phyloP scores from a whole-genome alignment of 2,888 invertebrate species.

The Trissonchulus latispiculum region DNA sequence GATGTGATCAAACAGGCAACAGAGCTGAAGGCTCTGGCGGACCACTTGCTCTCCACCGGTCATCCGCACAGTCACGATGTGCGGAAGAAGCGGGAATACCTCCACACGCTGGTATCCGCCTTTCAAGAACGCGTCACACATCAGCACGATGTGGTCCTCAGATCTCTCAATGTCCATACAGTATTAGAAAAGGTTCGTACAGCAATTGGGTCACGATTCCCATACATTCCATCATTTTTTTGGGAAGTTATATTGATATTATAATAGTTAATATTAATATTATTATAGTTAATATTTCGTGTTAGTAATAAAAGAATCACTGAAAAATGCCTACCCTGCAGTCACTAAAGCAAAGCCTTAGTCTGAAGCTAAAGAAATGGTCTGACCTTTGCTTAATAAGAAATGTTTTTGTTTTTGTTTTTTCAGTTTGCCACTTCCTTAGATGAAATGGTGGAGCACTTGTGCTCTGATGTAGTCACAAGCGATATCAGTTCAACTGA shows the following conservation, averaged over 20 bases:
- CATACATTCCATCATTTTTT: too few species aligned
- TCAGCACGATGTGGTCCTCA: conserved; percentile 61
- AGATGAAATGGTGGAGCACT: conserved; percentile 44
- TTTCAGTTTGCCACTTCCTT: conserved; percentile 44
- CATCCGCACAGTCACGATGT: conserved; percentile 56
- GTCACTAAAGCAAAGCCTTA: too few species aligned
- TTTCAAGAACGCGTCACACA: conserved; percentile 64
- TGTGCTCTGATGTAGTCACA: conserved; percentile 44
- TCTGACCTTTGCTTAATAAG: too few species aligned
- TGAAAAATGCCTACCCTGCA: too few species aligned
- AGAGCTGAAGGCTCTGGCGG: conserved; percentile 62
- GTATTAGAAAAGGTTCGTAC: conserved; percentile 63
- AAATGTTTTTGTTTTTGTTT: too few species aligned
- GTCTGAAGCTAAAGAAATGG: too few species aligned
- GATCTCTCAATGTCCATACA: conserved; percentile 64
- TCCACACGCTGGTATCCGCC: conserved; percentile 68
- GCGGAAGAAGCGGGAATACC: conserved; percentile 63
- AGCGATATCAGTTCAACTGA: conserved; percentile 41
- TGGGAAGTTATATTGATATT: too few species aligned
- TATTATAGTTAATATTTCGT: too few species aligned
- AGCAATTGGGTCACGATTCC: too few species aligned
- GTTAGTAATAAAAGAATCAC: too few species aligned
- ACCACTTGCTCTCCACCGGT: conserved; percentile 48
- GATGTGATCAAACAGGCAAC: conserved; percentile 69
- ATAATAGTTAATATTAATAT: too few species aligned